Percentiles rank a stretch among this genome's conserved stretches.
Conservation (phyloP, 1,140 invertebrate species). For the Drosophila arawakana region DNA sequence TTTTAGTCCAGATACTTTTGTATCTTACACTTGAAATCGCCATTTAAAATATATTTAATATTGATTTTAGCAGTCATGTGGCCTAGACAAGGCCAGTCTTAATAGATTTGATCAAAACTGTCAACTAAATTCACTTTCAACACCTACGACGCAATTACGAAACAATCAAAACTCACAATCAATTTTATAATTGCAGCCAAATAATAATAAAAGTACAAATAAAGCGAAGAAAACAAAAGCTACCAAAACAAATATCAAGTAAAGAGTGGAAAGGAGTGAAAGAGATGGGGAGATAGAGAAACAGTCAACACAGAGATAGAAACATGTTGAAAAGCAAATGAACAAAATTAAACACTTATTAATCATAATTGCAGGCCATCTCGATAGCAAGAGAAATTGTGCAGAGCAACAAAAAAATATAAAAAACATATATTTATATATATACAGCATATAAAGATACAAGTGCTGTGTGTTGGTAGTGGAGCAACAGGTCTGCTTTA, state of each 20-base stretch:
- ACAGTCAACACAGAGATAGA: conserved; percentile 6
- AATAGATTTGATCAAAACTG: conserved; percentile 46
- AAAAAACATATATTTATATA: conserved; percentile 11
- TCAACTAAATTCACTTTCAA: conserved; percentile 69
- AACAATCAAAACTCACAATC: conserved; percentile 65
- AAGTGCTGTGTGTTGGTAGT: conserved; percentile 15
- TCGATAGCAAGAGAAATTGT: conserved; percentile 57
- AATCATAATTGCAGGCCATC: conserved; percentile 74
- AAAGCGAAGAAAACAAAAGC: conserved; percentile 53
- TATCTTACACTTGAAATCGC: no score
- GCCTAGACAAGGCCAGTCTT: conserved; percentile 56
- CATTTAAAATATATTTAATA: background rate
- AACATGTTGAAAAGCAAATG: conserved; percentile 48
- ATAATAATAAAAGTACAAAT: conserved; percentile 34
- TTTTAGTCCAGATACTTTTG: background rate
- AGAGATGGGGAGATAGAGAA: background rate
- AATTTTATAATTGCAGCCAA: conserved; percentile 73
- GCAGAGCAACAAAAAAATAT: conserved; percentile 16
- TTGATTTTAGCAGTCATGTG: background rate
- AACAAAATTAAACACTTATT: conserved; percentile 61
- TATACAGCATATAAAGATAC: background rate
- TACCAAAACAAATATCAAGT: conserved; percentile 61
- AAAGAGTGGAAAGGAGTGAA: conserved; percentile 3
- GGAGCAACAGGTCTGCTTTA: conserved; percentile 67
- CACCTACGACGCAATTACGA: conserved; percentile 72